Evolutionary conservation across 2,888 invertebrate species (phyloP).

Genomic region (Aromia moschata): DNA sequence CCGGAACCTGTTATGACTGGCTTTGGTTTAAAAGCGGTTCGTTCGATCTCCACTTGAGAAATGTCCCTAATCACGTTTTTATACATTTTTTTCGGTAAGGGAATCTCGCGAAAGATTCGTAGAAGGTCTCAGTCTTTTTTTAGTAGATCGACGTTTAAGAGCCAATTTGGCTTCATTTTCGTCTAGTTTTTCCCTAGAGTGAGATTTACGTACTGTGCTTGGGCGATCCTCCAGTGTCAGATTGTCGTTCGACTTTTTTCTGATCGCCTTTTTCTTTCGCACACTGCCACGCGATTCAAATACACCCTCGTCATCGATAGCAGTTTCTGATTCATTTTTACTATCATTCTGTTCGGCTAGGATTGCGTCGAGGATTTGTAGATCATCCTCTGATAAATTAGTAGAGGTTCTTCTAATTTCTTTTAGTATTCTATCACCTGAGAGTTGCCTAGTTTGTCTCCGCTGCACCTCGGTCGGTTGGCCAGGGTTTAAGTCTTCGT

Average conservation of each 20-base stretch:
- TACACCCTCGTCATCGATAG: slow-evolving; percentile 46
- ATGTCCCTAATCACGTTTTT: slow-evolving; percentile 56
- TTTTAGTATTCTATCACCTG: slow-evolving; percentile 55
- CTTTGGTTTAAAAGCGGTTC: slow-evolving; percentile 64
- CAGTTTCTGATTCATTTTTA: slow-evolving; percentile 33
- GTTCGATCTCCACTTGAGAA: slow-evolving; percentile 65
- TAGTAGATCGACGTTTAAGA: slow-evolving; percentile 45
- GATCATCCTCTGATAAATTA: slow-evolving; percentile 68
- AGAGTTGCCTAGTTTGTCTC: slow-evolving; percentile 57
- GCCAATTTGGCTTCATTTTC: slow-evolving; percentile 29
- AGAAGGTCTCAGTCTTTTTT: slow-evolving; percentile 51
- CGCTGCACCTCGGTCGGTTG: slow-evolving; percentile 61
- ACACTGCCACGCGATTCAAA: slow-evolving; percentile 30
- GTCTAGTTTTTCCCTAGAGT: slow-evolving; percentile 19
- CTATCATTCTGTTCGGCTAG: slow-evolving; percentile 38
- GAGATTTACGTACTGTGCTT: slow-evolving; percentile 8
- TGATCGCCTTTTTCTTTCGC: slow-evolving; percentile 54
- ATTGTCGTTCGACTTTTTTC: slow-evolving; percentile 53
- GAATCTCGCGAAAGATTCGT: slow-evolving; percentile 39
- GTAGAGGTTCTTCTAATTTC: slow-evolving; percentile 67
- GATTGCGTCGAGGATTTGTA: slow-evolving; percentile 67
- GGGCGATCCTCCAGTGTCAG: slow-evolving; percentile 31
- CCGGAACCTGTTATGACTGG: slow-evolving; percentile 66
- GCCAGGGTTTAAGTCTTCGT: slow-evolving; percentile 67
- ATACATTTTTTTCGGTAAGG: slow-evolving; percentile 10